These are phyloP conservation scores for Fukomys damarensis DNA, from an alignment of 2,113 vertebrate genomes.

Conservation along the genomic window DNA sequence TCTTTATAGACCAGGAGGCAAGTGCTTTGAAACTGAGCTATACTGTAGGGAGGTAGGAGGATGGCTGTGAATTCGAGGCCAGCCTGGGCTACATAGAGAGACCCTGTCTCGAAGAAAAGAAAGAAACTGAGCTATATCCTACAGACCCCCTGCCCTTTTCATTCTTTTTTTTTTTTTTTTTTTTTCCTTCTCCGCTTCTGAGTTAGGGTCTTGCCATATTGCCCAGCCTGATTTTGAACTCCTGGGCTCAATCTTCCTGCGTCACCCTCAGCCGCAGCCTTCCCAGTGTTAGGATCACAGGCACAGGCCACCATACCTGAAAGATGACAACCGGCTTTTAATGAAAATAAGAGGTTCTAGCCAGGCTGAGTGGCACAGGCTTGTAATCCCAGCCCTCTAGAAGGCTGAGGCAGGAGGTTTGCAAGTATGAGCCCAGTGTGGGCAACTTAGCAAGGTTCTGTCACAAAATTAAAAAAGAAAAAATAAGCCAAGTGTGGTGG, in stretches of 20 bases:
- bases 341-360: too few species aligned
- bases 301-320: neutral
- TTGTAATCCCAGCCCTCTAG: too few species aligned
- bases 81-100: too few species aligned
- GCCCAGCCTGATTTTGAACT: neutral
- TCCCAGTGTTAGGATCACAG: neutral
- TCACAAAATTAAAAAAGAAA: neutral
- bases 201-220: neutral
- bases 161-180: too few species aligned
- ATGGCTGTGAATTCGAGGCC: too few species aligned
- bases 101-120: neutral
- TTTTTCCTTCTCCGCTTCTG: neutral
- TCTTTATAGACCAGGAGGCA: too few species aligned
- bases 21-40: too few species aligned
- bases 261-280: neutral
- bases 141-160: too few species aligned
- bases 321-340: too few species aligned
- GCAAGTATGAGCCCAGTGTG: too few species aligned
- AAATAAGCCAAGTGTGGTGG: neutral
- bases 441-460: neutral
- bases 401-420: neutral
- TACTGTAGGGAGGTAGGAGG: too few species aligned
- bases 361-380: too few species aligned
- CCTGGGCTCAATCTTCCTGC: neutral
- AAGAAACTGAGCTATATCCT: neutral